Base-by-base conservation (phyloP, 2,113 vertebrate species). In the Periophthalmus modestus region DNA sequence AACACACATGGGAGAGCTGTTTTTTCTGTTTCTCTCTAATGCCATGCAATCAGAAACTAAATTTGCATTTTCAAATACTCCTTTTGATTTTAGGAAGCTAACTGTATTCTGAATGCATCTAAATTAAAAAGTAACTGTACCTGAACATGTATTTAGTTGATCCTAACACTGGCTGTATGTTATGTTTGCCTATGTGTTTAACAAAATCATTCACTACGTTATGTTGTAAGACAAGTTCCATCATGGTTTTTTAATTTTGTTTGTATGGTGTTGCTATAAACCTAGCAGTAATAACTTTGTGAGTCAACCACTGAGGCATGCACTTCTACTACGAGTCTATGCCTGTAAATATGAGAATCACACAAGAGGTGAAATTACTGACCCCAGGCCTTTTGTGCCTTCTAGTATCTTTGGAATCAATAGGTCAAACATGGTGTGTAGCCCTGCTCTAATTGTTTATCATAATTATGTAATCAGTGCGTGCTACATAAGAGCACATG, bases 141-240 rank as follows among this genome's bases (percentile, higher is more conserved):
- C 39, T 11, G 39, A 43, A 43, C 39, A 43, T 43, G 39, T 43
- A 10, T 43, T 43, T 43, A 43, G 39, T 43, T 43, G 39, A 7
- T 43, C 39, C 7, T 9, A 43, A 4, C 36, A 5, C 7, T 43
- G 39, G 39, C 11, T 7, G 39, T 43, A 43, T 2, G 7, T 43
- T 43, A 9, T 43, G 11, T 16, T 52, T 52, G 15, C 50, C 19
- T 19, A 1, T 52, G 50, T 52, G 50, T 52, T 18, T 52, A 7
- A 43, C 7, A 43, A 43, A 43, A 43, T 39, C 39, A 39, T 7
- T 39, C 39, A 39, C 48, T 50, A 15, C 3, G 15, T 18, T 7
- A 16, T 67, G 18, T 58, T 54, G 36, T 39, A 50, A 33, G 66
- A 73, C 89, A 85, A 78, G 90, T 89, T 68, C 3, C 73, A 86